Conservation (phyloP, 2,888 invertebrate species). For the Cremastinae sp. region DNA sequence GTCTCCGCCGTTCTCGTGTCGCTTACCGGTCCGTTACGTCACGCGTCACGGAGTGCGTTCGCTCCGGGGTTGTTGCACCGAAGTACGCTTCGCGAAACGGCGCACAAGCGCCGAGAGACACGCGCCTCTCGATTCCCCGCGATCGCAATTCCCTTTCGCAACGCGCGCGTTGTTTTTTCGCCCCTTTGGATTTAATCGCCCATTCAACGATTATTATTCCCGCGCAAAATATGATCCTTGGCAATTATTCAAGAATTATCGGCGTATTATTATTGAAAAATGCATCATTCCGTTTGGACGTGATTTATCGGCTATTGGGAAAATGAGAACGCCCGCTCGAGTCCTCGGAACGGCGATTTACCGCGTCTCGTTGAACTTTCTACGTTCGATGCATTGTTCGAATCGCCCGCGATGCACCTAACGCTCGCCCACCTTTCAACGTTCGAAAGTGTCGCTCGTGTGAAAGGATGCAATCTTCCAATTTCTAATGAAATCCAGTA, state of each 20-base stretch:
- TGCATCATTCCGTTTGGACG: not conserved
- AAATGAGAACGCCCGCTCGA: constrained; percentile 28
- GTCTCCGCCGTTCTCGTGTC: constrained; percentile 47
- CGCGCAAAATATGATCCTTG: too few species aligned
- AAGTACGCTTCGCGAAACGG: constrained; percentile 6
- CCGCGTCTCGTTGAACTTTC: constrained; percentile 48
- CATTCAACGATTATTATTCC: too few species aligned
- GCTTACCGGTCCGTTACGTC: constrained; percentile 59
- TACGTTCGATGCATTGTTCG: constrained; percentile 18
- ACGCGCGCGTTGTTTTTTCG: not conserved
- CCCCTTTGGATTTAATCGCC: constrained; percentile 4
- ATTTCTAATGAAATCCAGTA: too few species aligned
- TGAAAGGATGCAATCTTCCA: constrained; percentile 7
- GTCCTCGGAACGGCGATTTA: constrained; percentile 33
- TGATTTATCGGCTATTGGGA: constrained; percentile 2
- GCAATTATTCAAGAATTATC: too few species aligned
- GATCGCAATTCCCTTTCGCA: not conserved
- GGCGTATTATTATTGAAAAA: not conserved
- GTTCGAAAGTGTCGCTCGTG: constrained; percentile 42
- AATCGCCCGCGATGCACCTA: constrained; percentile 20
- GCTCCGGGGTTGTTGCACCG: constrained; percentile 63
- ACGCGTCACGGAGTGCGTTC: constrained; percentile 61
- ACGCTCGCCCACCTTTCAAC: constrained; percentile 12
- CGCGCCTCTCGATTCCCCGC: too few species aligned
- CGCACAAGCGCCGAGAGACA: too few species aligned